phyloP scores from a whole-genome alignment of 64 coral and sea anemone genomes.

The Trachythela sp. region DNA sequence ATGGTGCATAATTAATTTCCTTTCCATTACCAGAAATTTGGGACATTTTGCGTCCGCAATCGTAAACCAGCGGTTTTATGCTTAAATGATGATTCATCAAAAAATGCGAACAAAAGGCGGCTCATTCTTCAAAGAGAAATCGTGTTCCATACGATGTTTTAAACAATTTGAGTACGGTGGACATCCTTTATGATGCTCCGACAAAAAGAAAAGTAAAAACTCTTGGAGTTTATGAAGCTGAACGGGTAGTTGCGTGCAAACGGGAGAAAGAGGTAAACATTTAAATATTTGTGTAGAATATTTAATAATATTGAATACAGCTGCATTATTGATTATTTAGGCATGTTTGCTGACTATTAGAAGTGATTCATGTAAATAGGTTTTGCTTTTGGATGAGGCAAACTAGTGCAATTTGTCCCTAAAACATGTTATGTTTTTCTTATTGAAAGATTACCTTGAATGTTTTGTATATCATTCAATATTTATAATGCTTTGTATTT shows the following conservation, averaged over 20 bases:
- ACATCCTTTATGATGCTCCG: background rate
- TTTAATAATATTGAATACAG: background rate
- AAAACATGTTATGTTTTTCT: background rate
- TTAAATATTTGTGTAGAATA: background rate
- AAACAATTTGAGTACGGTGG: background rate
- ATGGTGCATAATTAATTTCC: background rate
- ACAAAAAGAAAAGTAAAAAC: background rate
- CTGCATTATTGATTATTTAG: background rate
- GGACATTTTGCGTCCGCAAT: background rate
- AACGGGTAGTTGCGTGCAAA: constrained; percentile 8
- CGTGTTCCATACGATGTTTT: background rate
- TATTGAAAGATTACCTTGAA: background rate
- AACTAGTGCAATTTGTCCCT: too few species aligned
- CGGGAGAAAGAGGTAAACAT: constrained; percentile 6
- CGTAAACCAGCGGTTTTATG: background rate
- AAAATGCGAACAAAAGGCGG: background rate
- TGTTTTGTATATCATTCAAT: background rate
- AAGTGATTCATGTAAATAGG: too few species aligned
- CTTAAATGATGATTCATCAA: background rate
- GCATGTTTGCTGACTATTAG: background rate
- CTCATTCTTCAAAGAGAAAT: background rate
- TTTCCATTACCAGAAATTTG: background rate
- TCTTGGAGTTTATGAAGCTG: background rate
- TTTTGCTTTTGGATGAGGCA: too few species aligned
- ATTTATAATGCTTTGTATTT: background rate